phyloP scores from a whole-genome alignment of 2,113 vertebrate species.

The Pollachius pollachius region DNA sequence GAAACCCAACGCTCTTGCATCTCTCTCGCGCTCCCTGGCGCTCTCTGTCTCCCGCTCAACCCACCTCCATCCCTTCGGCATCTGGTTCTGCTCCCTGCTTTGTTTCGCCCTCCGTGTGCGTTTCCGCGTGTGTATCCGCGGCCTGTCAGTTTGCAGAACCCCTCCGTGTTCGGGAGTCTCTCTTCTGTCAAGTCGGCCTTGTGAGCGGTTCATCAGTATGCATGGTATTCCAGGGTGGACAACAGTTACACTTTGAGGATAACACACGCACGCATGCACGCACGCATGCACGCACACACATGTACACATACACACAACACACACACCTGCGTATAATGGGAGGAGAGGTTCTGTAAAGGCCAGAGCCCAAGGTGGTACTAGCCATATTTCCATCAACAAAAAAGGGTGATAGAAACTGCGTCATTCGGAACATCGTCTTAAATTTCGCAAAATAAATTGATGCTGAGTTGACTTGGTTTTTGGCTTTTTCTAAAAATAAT shows the following conservation, averaged over 20 bases:
- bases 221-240: constrained; percentile 37
- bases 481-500: too few relatives aligned
- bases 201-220: constrained; percentile 36
- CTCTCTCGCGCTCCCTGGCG: constrained; percentile 35
- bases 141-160: constrained; percentile 37
- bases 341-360: neutral
- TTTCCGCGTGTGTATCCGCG: neutral
- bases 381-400: too few relatives aligned
- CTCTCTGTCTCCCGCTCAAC: constrained; percentile 28
- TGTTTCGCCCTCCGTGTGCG: neutral
- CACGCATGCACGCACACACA: neutral
- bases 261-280: neutral
- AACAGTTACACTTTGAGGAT: neutral
- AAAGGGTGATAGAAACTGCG: too few relatives aligned
- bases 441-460: too few relatives aligned
- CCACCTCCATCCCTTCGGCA: too few relatives aligned
- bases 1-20: constrained; percentile 44
- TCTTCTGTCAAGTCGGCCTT: constrained; percentile 35
- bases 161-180: constrained; percentile 40
- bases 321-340: neutral
- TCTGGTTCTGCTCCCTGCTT: constrained; percentile 1
- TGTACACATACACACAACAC: neutral
- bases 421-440: too few relatives aligned
- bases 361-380: too few relatives aligned
- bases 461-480: too few relatives aligned